Base-by-base conservation (phyloP, 2,797 vertebrate species). In the Amblyraja radiata region DNA sequence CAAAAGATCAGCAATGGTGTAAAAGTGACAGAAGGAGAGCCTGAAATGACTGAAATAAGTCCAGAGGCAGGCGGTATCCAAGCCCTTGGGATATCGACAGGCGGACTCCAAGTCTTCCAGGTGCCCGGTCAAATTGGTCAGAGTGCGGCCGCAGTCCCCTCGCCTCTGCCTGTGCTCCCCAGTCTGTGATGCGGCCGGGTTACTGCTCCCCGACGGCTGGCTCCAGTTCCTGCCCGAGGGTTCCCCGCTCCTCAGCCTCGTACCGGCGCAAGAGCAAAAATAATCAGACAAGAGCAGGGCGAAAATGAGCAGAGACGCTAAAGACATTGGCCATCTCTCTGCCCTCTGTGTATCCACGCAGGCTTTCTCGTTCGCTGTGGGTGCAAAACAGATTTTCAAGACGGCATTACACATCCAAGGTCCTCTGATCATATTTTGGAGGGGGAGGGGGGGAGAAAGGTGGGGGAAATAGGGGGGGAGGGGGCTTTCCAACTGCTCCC, bases 1-100 rank as follows among this genome's bases (percentile, higher is more conserved):
- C 95, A 98, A 96, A 95, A 98, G 96, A 96, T 98, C 97, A 95
- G 97, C 97, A 95, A 97, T 95, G 25, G 96, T 96, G 95, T 97
- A 97, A 94, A 96, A 96, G 94, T 97, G 96, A 94, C 97, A 98
- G 96, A 98, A 98, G 93, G 97, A 96, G 94, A 97, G 96, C 95
- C 97, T 97, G 94, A 97, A 97, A 96, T 96, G 97, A 95, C 96
- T 95, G 96, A 98, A 97, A 96, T 97, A 97, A 95, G 96, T 95
- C 96, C 96, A 96, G 95, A 97, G 95, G 95, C 96, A 96, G 39
- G 95, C 95, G 68, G 96, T 94, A 93, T 96, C 96, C 93, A 96
- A 95, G 93, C 95, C 96, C 94, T 95, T 96, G 95, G 96, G 96
- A 95, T 95, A 94, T 93, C 93, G 93, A 93, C 96, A 96, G 93